These are phyloP conservation scores for Struthidea cinerea DNA, from an alignment of 2,113 vertebrate genomes.

Conservation along the genomic window DNA sequence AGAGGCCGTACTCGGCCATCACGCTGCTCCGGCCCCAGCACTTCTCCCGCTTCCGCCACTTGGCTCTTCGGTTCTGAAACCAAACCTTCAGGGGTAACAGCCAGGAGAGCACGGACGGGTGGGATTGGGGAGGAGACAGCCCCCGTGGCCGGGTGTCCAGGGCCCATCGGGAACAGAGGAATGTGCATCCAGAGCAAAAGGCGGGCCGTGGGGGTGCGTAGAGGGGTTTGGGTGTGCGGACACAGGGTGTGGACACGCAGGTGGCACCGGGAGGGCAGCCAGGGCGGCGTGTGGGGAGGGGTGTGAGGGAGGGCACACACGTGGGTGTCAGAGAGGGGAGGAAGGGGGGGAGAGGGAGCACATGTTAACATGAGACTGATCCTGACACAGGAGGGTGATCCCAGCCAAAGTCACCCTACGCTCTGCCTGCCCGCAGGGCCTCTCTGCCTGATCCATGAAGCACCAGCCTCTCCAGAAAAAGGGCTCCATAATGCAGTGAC, in stretches of 20 bases:
- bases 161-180: rapidly evolving
- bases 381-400: not conserved
- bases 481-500: not conserved
- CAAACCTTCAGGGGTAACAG: conserved; percentile 81
- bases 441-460: not conserved
- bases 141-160: rapidly evolving
- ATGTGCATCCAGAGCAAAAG: not conserved
- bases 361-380: not conserved
- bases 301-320: not conserved
- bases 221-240: not conserved
- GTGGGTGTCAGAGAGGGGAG: conserved; percentile 13
- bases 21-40: conserved; percentile 95
- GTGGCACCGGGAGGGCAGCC: not conserved
- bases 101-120: conserved; percentile 55
- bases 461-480: not conserved
- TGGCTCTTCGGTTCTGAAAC: conserved; percentile 96
- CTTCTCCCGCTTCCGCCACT: conserved; percentile 95
- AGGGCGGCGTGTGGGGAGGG: not conserved
- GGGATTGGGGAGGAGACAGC: not conserved
- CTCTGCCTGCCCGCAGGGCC: rapidly evolving
- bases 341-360: not conserved
- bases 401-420: not conserved
- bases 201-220: rapidly evolving
- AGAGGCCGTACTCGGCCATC: conserved; percentile 95
- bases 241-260: not conserved